Conservation (phyloP, 2,113 vertebrate genomes). For the Sphaerodactylus townsendi region DNA sequence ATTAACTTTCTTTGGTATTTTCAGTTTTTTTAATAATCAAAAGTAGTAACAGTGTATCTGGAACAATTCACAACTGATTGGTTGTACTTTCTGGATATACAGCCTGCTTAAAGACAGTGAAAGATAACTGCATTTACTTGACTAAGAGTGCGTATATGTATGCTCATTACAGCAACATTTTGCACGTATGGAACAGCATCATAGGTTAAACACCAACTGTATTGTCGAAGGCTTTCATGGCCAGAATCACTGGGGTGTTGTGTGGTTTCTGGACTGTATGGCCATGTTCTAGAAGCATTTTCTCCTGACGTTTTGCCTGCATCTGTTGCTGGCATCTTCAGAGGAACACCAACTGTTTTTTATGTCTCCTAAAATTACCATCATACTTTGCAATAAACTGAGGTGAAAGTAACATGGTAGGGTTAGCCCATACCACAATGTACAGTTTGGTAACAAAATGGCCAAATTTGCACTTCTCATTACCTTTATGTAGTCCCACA, state of each 20-base stretch:
- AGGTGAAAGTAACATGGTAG: not conserved
- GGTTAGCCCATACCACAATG: not conserved
- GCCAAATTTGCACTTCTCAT: too few relatives aligned
- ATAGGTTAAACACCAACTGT: not conserved
- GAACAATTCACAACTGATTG: constrained; percentile 13
- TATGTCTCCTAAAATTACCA: not conserved
- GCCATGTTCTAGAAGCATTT: too few relatives aligned
- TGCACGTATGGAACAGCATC: not conserved
- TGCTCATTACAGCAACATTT: not conserved
- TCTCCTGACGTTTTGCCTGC: too few relatives aligned
- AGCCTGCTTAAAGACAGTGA: not conserved
- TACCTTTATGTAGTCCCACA: too few relatives aligned
- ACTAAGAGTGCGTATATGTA: not conserved
- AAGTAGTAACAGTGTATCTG: constrained; percentile 6
- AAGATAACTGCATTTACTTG: constrained; percentile 20
- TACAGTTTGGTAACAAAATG: too few relatives aligned
- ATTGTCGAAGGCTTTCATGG: too few relatives aligned
- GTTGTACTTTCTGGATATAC: not conserved
- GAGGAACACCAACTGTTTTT: not conserved
- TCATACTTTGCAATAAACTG: not conserved
- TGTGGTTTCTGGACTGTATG: too few relatives aligned
- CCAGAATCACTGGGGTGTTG: too few relatives aligned
- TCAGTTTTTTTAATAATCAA: constrained; percentile 9
- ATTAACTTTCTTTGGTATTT: constrained; percentile 6
- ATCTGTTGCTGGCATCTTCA: too few relatives aligned